A percentile compares a stretch with the other conserved stretches of the same genome.
Conservation (phyloP, 2,888 invertebrate genomes). For the Lycia hirtaria region DNA sequence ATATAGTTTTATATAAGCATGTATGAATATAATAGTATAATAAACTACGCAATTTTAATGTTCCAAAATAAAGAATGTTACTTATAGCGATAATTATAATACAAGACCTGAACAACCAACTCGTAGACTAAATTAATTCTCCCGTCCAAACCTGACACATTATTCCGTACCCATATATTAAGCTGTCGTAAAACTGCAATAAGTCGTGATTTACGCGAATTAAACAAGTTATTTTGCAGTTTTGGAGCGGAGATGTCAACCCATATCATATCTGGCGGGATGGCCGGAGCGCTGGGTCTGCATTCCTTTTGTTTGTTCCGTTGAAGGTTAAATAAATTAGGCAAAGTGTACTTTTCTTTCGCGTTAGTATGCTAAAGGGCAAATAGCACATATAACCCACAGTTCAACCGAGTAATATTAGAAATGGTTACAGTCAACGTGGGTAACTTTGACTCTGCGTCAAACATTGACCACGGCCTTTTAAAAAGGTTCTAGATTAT, state of each 20-base stretch:
- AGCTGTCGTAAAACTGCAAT: slow-evolving; percentile 24
- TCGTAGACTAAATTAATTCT: background rate
- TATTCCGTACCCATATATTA: slow-evolving; percentile 24
- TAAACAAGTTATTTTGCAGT: slow-evolving; percentile 43
- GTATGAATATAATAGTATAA: no score
- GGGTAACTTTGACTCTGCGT: no score
- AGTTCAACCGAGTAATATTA: no score
- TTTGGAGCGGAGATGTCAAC: slow-evolving; percentile 51
- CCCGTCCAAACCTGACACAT: slow-evolving; percentile 1
- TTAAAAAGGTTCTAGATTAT: no score
- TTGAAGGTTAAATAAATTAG: slow-evolving; percentile 20
- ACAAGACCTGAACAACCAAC: background rate
- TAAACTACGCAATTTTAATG: no score
- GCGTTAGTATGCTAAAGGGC: no score
- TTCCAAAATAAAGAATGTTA: no score
- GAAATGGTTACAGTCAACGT: no score
- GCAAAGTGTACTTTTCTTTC: no score
- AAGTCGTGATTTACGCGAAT: slow-evolving; percentile 31
- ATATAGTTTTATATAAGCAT: background rate
- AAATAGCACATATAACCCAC: no score
- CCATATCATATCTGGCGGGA: slow-evolving; percentile 56
- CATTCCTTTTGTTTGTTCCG: slow-evolving; percentile 31
- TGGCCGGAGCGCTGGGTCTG: slow-evolving; percentile 34
- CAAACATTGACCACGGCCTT: no score
- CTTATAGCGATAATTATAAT: no score